Conservation (phyloP, 2,888 invertebrate genomes). For the Lacanobia oleracea region DNA sequence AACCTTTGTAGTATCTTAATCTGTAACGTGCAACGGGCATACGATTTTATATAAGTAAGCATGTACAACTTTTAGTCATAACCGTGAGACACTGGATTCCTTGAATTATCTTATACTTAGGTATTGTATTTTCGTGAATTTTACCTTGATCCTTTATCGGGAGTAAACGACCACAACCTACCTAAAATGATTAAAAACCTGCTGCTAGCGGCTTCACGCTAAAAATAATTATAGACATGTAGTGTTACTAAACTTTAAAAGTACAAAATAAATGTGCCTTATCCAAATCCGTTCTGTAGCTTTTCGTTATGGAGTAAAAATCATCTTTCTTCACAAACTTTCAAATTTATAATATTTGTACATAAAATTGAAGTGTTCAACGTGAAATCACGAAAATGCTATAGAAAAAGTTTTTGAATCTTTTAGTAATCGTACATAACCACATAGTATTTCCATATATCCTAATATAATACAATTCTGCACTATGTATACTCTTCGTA, state of each 20-base stretch:
- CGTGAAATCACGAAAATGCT: neutral
- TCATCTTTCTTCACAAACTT: too few species aligned
- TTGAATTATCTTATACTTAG: neutral
- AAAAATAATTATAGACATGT: too few species aligned
- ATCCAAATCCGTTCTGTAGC: neutral
- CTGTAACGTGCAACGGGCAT: neutral
- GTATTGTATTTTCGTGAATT: neutral
- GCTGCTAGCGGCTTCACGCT: too few species aligned
- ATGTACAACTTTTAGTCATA: neutral
- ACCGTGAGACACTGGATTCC: neutral
- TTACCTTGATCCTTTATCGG: neutral
- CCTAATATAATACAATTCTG: too few species aligned
- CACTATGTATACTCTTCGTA: too few species aligned
- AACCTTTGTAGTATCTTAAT: neutral
- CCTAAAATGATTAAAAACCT: neutral
- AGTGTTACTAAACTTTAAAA: too few species aligned
- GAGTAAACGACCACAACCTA: neutral
- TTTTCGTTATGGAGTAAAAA: neutral
- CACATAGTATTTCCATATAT: neutral
- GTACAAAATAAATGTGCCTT: neutral
- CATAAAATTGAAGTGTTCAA: too few species aligned
- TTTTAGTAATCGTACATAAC: neutral
- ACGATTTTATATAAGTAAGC: neutral
- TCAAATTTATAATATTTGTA: too few species aligned
- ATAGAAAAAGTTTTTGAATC: neutral